Evolutionary conservation across 2,797 vertebrate species (phyloP).

Genomic region (Sebastes matsubarae): DNA sequence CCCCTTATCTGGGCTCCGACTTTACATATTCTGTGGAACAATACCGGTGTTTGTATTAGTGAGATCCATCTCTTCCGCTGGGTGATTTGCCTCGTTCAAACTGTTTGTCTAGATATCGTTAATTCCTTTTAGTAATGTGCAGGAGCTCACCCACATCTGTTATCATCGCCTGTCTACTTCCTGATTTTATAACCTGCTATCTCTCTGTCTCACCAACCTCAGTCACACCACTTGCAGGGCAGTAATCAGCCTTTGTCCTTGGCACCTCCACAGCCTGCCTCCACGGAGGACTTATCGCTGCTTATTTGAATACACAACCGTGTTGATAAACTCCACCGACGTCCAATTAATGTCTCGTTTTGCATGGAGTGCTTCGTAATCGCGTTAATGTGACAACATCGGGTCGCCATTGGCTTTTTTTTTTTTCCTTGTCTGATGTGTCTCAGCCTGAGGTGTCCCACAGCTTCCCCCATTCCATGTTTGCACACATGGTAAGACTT

Average conservation of each 20-base stretch:
- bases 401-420: constrained; percentile 29
- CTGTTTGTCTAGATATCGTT: constrained; percentile 65
- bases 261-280: constrained; percentile 42
- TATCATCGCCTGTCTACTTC: constrained; percentile 58
- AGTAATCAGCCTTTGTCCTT: constrained; percentile 65
- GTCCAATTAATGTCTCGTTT: constrained; percentile 62
- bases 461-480: constrained; percentile 27
- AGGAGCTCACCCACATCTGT: constrained; percentile 60
- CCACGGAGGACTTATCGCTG: constrained; percentile 53
- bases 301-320: constrained; percentile 70
- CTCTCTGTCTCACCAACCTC: constrained; percentile 43
- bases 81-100: constrained; percentile 59
- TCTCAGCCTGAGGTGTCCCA: constrained; percentile 36
- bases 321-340: constrained; percentile 63
- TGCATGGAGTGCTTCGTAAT: constrained; percentile 72
- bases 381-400: constrained; percentile 58
- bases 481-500: constrained; percentile 34
- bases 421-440: constrained; percentile 30
- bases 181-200: constrained; percentile 63
- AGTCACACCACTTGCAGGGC: constrained; percentile 33
- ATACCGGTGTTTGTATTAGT: constrained; percentile 46
- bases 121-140: constrained; percentile 79
- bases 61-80: constrained; percentile 47
- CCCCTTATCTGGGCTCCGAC: constrained; percentile 42
- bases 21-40: constrained; percentile 76